Evolutionary conservation across 2,113 vertebrate species (phyloP).

Genomic region (Peromyscus leucopus): DNA sequence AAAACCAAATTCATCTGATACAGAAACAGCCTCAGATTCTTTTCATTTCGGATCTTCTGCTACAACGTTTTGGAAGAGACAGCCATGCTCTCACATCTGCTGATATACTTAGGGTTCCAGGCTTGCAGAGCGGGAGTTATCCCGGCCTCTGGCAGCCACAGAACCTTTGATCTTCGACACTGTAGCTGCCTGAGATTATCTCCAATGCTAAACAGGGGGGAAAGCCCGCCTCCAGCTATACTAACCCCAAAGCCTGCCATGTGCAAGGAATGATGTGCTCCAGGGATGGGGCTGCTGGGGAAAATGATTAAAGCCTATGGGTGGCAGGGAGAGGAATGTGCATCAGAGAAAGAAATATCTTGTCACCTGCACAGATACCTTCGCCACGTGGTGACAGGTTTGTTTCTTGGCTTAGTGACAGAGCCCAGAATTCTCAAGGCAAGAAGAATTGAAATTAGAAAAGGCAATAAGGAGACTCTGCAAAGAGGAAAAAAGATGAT

Average conservation of each 20-base stretch:
- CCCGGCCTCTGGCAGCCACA: slow-evolving; percentile 55
- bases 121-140: slow-evolving; percentile 58
- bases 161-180: slow-evolving; percentile 78
- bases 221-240: slow-evolving; percentile 54
- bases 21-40: slow-evolving; percentile 4
- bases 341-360: neutral
- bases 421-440: slow-evolving; percentile 9
- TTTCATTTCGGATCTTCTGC: slow-evolving; percentile 10
- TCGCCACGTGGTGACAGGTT: neutral
- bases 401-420: neutral
- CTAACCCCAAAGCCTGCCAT: slow-evolving; percentile 40
- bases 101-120: slow-evolving; percentile 26
- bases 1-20: neutral
- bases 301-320: slow-evolving; percentile 45
- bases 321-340: slow-evolving; percentile 7
- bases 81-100: neutral
- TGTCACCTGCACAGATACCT: neutral
- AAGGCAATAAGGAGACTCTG: neutral
- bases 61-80: slow-evolving; percentile 33
- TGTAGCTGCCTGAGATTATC: slow-evolving; percentile 75
- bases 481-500: neutral
- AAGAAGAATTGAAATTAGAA: neutral
- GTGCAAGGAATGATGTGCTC: slow-evolving; percentile 57
- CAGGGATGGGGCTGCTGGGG: slow-evolving; percentile 40
- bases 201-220: slow-evolving; percentile 48